These are phyloP conservation scores for Halocaridina rubra DNA, from an alignment of 2,888 invertebrate genomes.

Conservation along the genomic window DNA sequence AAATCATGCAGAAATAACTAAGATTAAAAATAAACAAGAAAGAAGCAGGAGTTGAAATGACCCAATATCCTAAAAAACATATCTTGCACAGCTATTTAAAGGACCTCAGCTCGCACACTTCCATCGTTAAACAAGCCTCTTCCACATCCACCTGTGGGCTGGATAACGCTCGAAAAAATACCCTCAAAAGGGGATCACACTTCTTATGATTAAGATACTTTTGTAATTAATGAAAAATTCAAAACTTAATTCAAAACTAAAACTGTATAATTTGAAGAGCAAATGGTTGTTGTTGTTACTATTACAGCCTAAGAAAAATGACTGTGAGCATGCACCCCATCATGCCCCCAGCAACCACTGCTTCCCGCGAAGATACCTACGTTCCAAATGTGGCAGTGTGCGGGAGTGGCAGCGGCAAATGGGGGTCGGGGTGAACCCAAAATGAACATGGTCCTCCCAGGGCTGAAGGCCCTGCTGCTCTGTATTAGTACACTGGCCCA, in stretches of 20 bases:
- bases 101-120: conserved; percentile 32
- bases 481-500: conserved; percentile 43
- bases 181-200: conserved; percentile 60
- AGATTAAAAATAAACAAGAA: neutral
- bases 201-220: too few relatives aligned
- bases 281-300: neutral
- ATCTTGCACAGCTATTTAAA: conserved; percentile 17
- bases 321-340: conserved; percentile 58
- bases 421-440: conserved; percentile 53
- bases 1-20: neutral
- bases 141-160: conserved; percentile 61
- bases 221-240: too few relatives aligned
- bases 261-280: neutral
- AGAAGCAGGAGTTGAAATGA: conserved; percentile 31
- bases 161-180: conserved; percentile 49
- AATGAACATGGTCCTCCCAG: conserved; percentile 46
- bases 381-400: conserved; percentile 56
- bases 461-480: conserved; percentile 58
- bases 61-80: too few relatives aligned
- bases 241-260: too few relatives aligned
- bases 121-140: conserved; percentile 52
- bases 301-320: conserved; percentile 52
- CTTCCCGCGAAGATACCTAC: conserved; percentile 58
- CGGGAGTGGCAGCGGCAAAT: conserved; percentile 60
- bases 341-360: conserved; percentile 61